Evolutionary conservation across 2,888 invertebrate species (phyloP).

Genomic region (Sceliomorpha sp.): DNA sequence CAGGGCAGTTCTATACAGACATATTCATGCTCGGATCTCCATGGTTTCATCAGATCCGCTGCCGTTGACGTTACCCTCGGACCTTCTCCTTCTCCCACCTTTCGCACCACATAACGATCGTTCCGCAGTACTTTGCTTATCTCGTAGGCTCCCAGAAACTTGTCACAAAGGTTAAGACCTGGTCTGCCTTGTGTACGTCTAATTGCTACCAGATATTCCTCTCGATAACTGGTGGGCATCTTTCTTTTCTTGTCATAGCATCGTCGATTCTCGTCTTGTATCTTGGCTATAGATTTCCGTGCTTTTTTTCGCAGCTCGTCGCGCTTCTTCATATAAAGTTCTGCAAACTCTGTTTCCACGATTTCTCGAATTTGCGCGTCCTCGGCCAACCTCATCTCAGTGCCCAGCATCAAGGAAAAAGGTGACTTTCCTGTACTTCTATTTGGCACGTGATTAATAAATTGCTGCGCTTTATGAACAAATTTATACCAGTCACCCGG

Average conservation of each 20-base stretch:
- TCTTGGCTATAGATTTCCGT: not conserved
- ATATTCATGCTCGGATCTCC: too few relatives aligned
- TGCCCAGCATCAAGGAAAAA: constrained; percentile 17
- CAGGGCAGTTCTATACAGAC: too few relatives aligned
- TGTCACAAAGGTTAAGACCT: not conserved
- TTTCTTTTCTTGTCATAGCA: not conserved
- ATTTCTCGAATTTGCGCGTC: constrained; percentile 8
- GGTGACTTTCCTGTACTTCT: too few relatives aligned
- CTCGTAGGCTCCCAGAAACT: not conserved
- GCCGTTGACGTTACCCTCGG: not conserved
- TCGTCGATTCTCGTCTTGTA: constrained; percentile 1
- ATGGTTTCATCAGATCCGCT: not conserved
- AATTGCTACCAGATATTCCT: not conserved
- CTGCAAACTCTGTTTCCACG: constrained; percentile 4
- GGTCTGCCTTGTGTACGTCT: too few relatives aligned
- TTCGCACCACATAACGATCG: too few relatives aligned
- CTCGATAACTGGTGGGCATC: not conserved
- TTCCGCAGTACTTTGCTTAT: not conserved
- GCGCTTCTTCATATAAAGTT: not conserved
- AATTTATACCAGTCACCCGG: too few relatives aligned
- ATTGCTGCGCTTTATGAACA: too few relatives aligned
- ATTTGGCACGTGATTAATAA: too few relatives aligned
- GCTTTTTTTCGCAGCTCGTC: not conserved
- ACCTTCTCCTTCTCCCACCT: not conserved
- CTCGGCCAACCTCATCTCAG: constrained; percentile 12